Evolutionary conservation across 30 jellyfish, hydroid and myxozoan species (phyloP).

Genomic region (Mastigias papua): DNA sequence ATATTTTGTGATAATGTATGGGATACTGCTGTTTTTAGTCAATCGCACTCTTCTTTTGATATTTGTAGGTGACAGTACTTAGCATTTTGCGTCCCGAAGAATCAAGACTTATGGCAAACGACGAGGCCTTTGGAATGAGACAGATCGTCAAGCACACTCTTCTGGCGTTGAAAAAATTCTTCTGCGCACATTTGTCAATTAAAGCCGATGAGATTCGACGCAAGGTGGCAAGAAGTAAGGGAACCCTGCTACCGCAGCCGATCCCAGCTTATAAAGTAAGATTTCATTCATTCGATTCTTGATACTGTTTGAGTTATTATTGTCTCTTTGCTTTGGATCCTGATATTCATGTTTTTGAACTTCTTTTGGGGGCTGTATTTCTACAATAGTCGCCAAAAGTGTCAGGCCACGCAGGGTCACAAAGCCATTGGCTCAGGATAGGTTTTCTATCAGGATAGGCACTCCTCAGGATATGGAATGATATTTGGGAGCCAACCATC

Average conservation of each 20-base stretch:
- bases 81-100: slow-evolving; percentile 86
- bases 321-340: not conserved
- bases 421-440: too few relatives aligned
- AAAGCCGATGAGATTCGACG: slow-evolving; percentile 78
- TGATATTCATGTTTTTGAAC: too few relatives aligned
- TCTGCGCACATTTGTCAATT: slow-evolving; percentile 79
- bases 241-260: slow-evolving; percentile 79
- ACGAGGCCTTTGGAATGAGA: slow-evolving; percentile 80
- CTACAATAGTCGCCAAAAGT: not conserved
- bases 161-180: slow-evolving; percentile 70
- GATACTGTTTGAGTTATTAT: not conserved
- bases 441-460: too few relatives aligned
- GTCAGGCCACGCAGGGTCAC: too few relatives aligned
- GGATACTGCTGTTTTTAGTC: too few relatives aligned
- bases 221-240: slow-evolving; percentile 60
- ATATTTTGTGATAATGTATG: too few relatives aligned
- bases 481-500: too few relatives aligned
- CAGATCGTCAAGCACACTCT: slow-evolving; percentile 83
- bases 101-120: slow-evolving; percentile 83
- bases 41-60: too few relatives aligned
- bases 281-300: not conserved
- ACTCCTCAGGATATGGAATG: too few relatives aligned
- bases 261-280: slow-evolving; percentile 83
- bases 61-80: slow-evolving; percentile 72
- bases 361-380: not conserved